phyloP scores from a whole-genome alignment of 2,113 vertebrate genomes.

The Eulemur macaco region DNA sequence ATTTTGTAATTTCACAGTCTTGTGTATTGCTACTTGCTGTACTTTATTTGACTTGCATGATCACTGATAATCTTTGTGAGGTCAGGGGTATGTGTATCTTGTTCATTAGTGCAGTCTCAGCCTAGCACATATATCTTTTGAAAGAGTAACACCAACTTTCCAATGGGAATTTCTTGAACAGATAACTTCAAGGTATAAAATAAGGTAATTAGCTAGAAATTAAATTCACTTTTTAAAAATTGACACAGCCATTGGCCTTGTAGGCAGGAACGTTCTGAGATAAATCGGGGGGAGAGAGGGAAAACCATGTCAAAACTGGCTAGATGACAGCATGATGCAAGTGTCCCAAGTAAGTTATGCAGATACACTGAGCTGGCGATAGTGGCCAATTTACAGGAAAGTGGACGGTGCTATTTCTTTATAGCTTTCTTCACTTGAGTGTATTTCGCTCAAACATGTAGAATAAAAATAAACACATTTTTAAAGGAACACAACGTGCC shows the following conservation, averaged over 20 bases:
- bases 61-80: background rate
- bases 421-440: background rate
- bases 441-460: background rate
- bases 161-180: background rate
- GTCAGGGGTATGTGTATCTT: background rate
- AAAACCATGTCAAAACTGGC: background rate
- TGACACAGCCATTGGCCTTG: background rate
- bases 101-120: background rate
- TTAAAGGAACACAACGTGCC: background rate
- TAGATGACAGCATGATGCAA: background rate
- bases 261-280: background rate
- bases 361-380: background rate
- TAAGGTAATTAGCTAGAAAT: background rate
- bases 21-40: background rate
- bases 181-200: background rate
- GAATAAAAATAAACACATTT: slow-evolving; percentile 51
- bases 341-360: background rate
- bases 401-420: background rate
- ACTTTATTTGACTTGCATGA: background rate
- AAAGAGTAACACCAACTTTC: background rate
- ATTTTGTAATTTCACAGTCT: background rate
- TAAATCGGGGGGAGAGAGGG: background rate
- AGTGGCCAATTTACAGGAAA: background rate
- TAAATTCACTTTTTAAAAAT: background rate
- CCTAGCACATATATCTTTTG: background rate